Conservation (phyloP, 2,797 vertebrate genomes). For the Falco peregrinus region DNA sequence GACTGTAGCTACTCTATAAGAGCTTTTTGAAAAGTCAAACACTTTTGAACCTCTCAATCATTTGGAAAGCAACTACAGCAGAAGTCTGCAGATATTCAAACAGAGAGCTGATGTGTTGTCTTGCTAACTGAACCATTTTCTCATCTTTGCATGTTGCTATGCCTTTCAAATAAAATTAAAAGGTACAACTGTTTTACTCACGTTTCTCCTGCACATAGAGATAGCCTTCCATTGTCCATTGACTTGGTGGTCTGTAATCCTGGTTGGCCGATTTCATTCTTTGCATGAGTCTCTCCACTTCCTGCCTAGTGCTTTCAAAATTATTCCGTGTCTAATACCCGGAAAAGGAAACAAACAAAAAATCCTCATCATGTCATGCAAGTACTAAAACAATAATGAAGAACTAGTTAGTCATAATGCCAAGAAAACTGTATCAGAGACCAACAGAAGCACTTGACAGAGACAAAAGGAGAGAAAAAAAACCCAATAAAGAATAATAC, state of each 20-base stretch:
- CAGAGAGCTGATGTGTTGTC: not conserved
- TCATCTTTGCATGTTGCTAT: not conserved
- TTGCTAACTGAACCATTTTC: not conserved
- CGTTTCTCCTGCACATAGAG: conserved; percentile 97
- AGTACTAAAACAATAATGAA: not conserved
- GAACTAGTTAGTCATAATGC: not conserved
- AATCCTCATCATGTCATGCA: not conserved
- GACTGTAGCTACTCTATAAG: not conserved
- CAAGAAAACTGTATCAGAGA: not conserved
- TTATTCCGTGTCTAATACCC: conserved; percentile 91
- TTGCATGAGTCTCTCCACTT: conserved; percentile 96
- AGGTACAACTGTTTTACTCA: conserved; percentile 75
- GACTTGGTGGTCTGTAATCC: conserved; percentile 91
- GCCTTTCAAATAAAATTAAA: not conserved
- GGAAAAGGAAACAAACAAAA: conserved; percentile 23
- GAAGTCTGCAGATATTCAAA: not conserved
- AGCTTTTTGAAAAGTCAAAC: not conserved
- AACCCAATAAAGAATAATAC: not conserved
- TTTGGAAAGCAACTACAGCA: not conserved
- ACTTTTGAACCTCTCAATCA: not conserved
- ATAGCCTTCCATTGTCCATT: conserved; percentile 97
- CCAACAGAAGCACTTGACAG: not conserved
- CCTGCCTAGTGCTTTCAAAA: conserved; percentile 97
- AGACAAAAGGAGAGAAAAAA: not conserved
- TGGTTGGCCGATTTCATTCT: conserved; percentile 94